Conservation (phyloP, 2,888 invertebrate species). For the Neuroscelio doddi region DNA sequence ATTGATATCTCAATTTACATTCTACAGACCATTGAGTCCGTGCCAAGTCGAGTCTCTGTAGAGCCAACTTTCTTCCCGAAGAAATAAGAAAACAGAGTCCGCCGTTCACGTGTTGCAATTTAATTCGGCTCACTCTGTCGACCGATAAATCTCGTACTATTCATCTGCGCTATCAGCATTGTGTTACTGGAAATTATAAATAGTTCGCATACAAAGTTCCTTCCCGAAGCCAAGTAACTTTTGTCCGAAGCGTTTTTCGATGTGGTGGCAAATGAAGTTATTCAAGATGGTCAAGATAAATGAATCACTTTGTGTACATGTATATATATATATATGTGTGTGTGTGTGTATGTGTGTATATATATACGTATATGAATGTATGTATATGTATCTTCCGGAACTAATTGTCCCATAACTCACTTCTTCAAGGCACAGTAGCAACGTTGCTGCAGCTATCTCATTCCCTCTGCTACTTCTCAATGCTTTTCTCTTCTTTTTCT, state of each 20-base stretch:
- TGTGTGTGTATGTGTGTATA: constrained; percentile 37
- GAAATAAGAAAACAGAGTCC: constrained; percentile 4
- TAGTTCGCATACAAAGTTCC: background rate
- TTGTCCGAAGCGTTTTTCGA: constrained; percentile 3
- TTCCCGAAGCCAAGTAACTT: background rate
- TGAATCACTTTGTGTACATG: constrained; percentile 5
- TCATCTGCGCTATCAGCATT: constrained; percentile 2
- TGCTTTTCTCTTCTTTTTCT: constrained; percentile 48
- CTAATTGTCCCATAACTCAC: constrained; percentile 69
- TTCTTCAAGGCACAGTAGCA: constrained; percentile 54
- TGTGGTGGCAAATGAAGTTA: constrained; percentile 18
- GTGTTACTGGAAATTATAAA: constrained; percentile 5
- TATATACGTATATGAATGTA: too few relatives aligned
- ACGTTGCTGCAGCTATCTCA: constrained; percentile 42
- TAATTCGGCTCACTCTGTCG: background rate
- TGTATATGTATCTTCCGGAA: constrained; percentile 68
- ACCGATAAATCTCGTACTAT: constrained; percentile 3
- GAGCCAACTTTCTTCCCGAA: constrained; percentile 1
- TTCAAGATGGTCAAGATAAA: constrained; percentile 14
- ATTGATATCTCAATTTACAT: constrained; percentile 16
- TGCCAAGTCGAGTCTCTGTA: constrained; percentile 1
- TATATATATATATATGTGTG: background rate
- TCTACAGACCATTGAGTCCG: constrained; percentile 7
- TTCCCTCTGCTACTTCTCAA: constrained; percentile 53
- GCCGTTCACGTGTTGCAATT: constrained; percentile 6